These are phyloP conservation scores for Agapornis roseicollis DNA, from an alignment of 2,113 vertebrate genomes.

Conservation along the genomic window DNA sequence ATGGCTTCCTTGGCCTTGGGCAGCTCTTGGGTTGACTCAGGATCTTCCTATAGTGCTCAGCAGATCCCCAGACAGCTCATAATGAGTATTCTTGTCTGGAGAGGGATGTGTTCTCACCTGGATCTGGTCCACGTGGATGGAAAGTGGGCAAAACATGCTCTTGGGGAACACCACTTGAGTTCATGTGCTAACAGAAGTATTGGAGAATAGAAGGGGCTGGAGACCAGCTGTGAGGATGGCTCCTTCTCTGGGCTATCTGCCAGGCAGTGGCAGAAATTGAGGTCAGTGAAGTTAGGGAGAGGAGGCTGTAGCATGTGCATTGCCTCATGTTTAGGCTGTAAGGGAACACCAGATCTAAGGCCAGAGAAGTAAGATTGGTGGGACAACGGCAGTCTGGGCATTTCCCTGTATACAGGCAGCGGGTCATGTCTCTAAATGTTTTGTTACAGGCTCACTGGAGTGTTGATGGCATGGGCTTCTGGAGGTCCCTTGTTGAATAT, in stretches of 20 bases:
- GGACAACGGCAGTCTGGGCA: not conserved
- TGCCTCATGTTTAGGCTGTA: not conserved
- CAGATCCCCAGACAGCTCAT: not conserved
- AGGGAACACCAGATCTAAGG: not conserved
- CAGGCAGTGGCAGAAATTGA: not conserved
- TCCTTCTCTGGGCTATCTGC: not conserved
- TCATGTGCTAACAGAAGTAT: fast-evolving
- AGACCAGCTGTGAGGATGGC: not conserved
- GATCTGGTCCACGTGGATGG: not conserved
- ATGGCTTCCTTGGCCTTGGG: not conserved
- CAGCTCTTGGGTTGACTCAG: not conserved
- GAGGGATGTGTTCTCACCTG: not conserved
- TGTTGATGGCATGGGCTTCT: not conserved
- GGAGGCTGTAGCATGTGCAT: fast-evolving
- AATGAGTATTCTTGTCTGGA: not conserved
- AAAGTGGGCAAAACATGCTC: not conserved
- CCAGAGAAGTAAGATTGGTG: not conserved
- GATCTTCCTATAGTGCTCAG: not conserved
- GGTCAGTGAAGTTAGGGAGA: not conserved
- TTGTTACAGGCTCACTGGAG: not conserved
- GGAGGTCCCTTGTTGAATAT: not conserved
- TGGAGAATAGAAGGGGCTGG: not conserved
- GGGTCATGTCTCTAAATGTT: not conserved
- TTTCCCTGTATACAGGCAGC: not conserved
- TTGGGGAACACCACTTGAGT: no score